These are phyloP conservation scores for Phalacrocorax brasilianus DNA, from an alignment of 2,113 vertebrate genomes.

Conservation along the genomic window DNA sequence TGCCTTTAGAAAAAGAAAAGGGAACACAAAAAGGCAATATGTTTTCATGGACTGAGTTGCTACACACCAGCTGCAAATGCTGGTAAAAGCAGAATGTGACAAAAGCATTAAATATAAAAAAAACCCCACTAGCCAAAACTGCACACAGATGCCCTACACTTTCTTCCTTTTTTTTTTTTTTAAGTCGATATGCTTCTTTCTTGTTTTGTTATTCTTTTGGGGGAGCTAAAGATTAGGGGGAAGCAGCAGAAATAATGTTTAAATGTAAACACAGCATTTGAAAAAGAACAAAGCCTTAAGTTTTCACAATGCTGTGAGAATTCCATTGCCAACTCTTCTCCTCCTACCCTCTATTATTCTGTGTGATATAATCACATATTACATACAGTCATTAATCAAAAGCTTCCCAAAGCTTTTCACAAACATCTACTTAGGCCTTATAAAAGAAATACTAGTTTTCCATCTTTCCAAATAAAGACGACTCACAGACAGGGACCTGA, in stretches of 20 bases:
- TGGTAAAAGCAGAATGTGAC: background rate
- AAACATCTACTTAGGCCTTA: background rate
- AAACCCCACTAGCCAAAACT: background rate
- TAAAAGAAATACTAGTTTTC: background rate
- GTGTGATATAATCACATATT: background rate
- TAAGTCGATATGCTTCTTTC: background rate
- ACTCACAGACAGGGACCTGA: background rate
- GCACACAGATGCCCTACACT: background rate
- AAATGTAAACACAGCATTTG: background rate
- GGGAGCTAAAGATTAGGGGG: background rate
- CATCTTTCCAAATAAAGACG: background rate
- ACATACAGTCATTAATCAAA: background rate
- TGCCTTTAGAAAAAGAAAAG: background rate
- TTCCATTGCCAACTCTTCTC: background rate
- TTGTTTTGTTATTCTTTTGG: background rate
- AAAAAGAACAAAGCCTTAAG: background rate
- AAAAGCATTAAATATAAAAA: background rate
- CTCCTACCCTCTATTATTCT: background rate
- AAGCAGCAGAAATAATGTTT: background rate
- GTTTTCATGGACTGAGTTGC: background rate
- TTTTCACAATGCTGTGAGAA: background rate
- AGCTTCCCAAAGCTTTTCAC: conserved; percentile 4
- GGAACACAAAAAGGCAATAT: background rate
- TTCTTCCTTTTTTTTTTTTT: background rate
- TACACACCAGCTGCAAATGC: background rate